Percentiles rank a stretch among this genome's conserved stretches.
Conservation (phyloP, 2,113 vertebrate species). For the Alexandromys fortis region DNA sequence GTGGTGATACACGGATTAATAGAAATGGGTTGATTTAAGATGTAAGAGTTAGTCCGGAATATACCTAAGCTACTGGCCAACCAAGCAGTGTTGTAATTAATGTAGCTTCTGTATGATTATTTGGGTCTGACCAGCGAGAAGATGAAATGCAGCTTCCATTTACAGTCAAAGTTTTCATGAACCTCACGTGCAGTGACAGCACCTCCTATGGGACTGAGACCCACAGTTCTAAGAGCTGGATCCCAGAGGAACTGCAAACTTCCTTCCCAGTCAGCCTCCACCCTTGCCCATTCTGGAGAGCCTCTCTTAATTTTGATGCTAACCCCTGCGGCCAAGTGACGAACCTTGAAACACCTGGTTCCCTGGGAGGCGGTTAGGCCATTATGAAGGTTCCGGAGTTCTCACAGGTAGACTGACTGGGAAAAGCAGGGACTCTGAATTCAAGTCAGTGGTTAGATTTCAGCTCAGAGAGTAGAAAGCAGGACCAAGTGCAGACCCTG, state of each 20-base stretch:
- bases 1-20: no score
- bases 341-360: neutral
- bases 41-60: no score
- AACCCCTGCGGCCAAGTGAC: neutral
- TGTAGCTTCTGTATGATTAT: no score
- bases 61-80: no score
- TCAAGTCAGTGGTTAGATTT: neutral
- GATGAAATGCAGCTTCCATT: no score
- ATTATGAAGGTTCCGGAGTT: neutral
- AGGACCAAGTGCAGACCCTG: neutral
- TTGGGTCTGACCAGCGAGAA: no score
- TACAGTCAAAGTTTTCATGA: no score
- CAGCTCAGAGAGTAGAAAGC: neutral
- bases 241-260: neutral
- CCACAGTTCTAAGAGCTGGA: neutral
- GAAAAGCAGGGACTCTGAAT: neutral
- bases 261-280: neutral
- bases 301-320: neutral
- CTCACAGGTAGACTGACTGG: neutral
- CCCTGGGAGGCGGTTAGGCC: neutral
- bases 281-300: neutral
- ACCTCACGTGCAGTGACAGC: neutral
- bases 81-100: no score
- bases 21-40: no score
- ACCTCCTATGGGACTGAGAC: neutral